Evolutionary conservation across 2,888 invertebrate genomes (phyloP).

Genomic region (Perizoma flavofasciatum): DNA sequence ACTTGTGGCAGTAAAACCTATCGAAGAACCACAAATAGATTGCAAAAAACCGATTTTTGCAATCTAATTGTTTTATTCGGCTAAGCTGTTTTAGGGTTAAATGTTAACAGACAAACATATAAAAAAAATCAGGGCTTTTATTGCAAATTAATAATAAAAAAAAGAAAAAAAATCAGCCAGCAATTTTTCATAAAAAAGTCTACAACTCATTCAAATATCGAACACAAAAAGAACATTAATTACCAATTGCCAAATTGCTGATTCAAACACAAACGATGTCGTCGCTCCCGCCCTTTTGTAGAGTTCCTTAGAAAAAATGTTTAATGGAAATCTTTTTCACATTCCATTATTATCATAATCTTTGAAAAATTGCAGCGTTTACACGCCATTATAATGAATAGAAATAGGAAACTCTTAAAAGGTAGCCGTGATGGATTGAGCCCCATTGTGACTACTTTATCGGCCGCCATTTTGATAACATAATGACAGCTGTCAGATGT

Average conservation of each 20-base stretch:
- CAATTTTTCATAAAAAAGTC: background rate
- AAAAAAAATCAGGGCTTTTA: too few relatives aligned
- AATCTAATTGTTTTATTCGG: too few relatives aligned
- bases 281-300: conserved; percentile 31
- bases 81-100: too few relatives aligned
- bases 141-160: too few relatives aligned
- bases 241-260: conserved; percentile 35
- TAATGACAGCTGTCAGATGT: conserved; percentile 38
- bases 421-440: conserved; percentile 38
- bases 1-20: too few relatives aligned
- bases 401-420: conserved; percentile 40
- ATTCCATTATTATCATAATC: conserved; percentile 35
- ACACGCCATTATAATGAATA: conserved; percentile 39
- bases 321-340: conserved; percentile 28
- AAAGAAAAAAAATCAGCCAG: too few relatives aligned
- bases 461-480: conserved; percentile 38
- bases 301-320: conserved; percentile 23
- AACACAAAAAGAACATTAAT: conserved; percentile 34
- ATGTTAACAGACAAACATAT: too few relatives aligned
- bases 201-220: conserved; percentile 16
- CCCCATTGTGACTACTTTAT: conserved; percentile 34
- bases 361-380: conserved; percentile 40
- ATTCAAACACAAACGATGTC: conserved; percentile 34
- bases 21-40: too few relatives aligned
- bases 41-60: too few relatives aligned